Base-by-base conservation (phyloP, 2,888 invertebrate species). In the Belgica antarctica region DNA sequence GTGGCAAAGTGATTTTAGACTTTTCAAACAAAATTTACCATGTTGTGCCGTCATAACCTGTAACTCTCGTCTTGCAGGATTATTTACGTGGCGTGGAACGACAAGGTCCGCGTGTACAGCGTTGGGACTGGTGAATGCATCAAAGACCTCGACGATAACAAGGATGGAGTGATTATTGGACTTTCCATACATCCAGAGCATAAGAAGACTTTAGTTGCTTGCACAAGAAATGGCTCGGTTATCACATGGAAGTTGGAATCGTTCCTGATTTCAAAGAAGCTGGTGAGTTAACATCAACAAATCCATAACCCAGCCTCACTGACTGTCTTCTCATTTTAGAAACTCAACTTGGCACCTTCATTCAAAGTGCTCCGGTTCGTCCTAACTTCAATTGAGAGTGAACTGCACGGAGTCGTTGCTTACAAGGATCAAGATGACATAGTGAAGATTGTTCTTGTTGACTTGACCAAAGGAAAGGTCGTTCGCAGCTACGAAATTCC, bases 121-220 rank as follows among this genome's bases (percentile, higher is more conserved):
- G 82, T 85, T 0, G 80, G 81, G 74, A 89, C 89, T 1, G 88
- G 87, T 0, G 86, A 87, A 74, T 81, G 84, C 72, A 79, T 86
- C 1, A 80, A 82, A 69, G 83, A 84, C 73, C 83, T 86, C 65
- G 82, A 81, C 72, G 85, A 85, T 24, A 81, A 84, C 19, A 78
- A 77, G 17, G 76, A 81, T 4, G 76, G 78, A 73, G 80, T 84
- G n/a, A 59, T 80, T 17, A 80, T 84, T 31, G 83, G 83, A 28
- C 81, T 86, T 73, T 78, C 81, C 68, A 75, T 82, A 61, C 81
- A 83, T 72, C 76, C 80, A 19, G 79, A 77, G 68, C 79, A 80
- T 74, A 74, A 77, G 25, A 81, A 82, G 73, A 77, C 78, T 24
- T 79, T 83, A 34, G 74, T 84, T 19, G 84, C 84, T 2, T 86